A percentile compares a stretch with the other conserved stretches of the same genome.
These are phyloP conservation scores for Samia ricini DNA, from an alignment of 1,140 invertebrate species.

Conservation along the genomic window DNA sequence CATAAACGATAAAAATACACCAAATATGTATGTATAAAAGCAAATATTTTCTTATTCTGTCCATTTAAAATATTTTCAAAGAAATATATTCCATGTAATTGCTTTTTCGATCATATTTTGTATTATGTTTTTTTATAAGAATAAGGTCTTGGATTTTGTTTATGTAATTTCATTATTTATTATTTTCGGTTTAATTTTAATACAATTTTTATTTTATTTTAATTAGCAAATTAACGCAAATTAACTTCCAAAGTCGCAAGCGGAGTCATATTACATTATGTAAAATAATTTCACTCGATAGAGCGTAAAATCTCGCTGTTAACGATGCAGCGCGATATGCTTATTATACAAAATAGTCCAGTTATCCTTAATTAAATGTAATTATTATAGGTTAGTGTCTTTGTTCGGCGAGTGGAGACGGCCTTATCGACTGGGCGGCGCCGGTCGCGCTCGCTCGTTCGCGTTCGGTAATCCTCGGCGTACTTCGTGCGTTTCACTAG, in stretches of 20 bases:
- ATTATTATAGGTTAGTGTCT: constrained; percentile 76
- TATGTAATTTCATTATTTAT: too few species aligned
- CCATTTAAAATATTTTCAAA: too few species aligned
- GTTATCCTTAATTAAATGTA: constrained; percentile 75
- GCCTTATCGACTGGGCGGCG: constrained; percentile 78
- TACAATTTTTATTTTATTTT: not conserved
- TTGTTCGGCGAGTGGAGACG: constrained; percentile 73
- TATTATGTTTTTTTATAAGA: too few species aligned
- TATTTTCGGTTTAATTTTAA: not conserved
- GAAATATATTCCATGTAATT: too few species aligned
- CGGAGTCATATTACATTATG: not conserved
- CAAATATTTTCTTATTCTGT: too few species aligned
- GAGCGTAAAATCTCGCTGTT: constrained; percentile 28
- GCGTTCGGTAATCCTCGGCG: constrained; percentile 44
- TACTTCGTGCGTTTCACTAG: constrained; percentile 53
- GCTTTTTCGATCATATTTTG: too few species aligned
- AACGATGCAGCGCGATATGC: constrained; percentile 44
- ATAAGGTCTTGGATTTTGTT: too few species aligned
- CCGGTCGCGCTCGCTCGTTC: constrained; percentile 57
- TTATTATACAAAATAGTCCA: constrained; percentile 62
- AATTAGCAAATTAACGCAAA: not conserved
- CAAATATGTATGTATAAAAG: too few species aligned
- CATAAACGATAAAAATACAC: too few species aligned
- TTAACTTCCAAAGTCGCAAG: not conserved
- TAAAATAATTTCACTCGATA: constrained; percentile 21